Conservation (phyloP, 2,888 invertebrate species). For the Apodemia zela region DNA sequence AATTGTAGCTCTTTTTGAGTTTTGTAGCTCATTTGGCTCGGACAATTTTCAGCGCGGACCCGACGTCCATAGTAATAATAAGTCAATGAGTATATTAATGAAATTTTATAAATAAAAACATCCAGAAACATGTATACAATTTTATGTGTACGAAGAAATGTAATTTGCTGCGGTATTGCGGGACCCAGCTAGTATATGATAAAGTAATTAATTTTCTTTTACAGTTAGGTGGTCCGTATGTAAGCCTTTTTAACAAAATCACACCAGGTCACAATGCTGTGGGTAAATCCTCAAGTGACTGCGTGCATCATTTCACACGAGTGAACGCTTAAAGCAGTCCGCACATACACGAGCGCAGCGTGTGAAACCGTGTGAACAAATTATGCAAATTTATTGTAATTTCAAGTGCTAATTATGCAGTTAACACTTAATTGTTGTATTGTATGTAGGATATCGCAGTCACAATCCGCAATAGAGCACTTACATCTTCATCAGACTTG, state of each 20-base stretch:
- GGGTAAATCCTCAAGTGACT: conserved; percentile 62
- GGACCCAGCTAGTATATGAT: not conserved
- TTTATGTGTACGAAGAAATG: too few species aligned
- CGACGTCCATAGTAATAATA: too few species aligned
- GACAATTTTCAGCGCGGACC: too few species aligned
- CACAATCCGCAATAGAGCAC: not conserved
- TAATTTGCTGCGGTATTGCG: too few species aligned
- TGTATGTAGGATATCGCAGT: not conserved
- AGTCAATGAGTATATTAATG: too few species aligned
- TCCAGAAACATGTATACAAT: too few species aligned
- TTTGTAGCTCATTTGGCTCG: too few species aligned
- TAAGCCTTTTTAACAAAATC: conserved; percentile 1
- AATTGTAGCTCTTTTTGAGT: too few species aligned
- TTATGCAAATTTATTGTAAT: conserved; percentile 24
- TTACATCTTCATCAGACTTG: not conserved
- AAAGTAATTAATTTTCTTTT: not conserved
- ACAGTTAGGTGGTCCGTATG: conserved; percentile 22
- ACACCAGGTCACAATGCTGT: conserved; percentile 46
- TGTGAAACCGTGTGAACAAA: conserved; percentile 20
- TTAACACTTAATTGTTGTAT: conserved; percentile 17
- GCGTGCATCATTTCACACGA: conserved; percentile 65
- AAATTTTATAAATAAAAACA: too few species aligned
- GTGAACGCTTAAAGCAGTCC: conserved; percentile 41
- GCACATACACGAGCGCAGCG: conserved; percentile 24
- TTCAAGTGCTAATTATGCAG: conserved; percentile 18